These are phyloP conservation scores for Spisula subtruncata DNA, from an alignment of 2,888 invertebrate genomes.

Conservation along the genomic window DNA sequence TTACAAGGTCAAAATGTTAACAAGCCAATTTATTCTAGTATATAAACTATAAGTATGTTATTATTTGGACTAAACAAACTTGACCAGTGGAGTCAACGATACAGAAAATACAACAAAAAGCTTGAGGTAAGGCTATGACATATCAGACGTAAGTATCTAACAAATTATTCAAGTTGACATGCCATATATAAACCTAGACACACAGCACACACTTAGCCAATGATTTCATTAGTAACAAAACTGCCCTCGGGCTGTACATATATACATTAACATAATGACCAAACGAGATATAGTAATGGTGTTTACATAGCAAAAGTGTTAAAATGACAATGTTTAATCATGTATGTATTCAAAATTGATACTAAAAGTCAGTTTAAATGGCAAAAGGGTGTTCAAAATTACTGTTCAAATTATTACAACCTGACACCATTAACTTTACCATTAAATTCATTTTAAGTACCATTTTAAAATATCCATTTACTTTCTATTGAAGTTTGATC, in stretches of 20 bases:
- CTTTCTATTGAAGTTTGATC: too few relatives aligned
- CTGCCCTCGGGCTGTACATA: background rate
- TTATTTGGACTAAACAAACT: background rate
- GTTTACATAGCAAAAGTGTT: background rate
- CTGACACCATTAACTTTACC: too few relatives aligned
- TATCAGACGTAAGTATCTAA: conserved; percentile 10
- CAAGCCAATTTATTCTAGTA: too few relatives aligned
- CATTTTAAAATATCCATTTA: too few relatives aligned
- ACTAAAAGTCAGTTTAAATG: background rate
- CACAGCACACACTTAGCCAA: background rate
- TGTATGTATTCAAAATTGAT: background rate
- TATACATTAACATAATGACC: background rate
- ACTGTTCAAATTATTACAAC: too few relatives aligned
- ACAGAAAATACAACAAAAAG: background rate
- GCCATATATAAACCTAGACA: background rate
- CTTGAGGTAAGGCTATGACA: background rate
- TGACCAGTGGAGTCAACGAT: background rate
- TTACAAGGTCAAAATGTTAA: too few relatives aligned
- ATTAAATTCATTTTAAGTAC: too few relatives aligned
- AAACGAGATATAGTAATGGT: background rate
- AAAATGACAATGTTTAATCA: background rate
- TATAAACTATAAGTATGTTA: too few relatives aligned
- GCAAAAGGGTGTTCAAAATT: too few relatives aligned
- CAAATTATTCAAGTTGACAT: conserved; percentile 6
- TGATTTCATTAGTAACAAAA: background rate